These are phyloP conservation scores for Drosophila pegasa DNA, from an alignment of 2,888 invertebrate genomes.

Conservation along the genomic window DNA sequence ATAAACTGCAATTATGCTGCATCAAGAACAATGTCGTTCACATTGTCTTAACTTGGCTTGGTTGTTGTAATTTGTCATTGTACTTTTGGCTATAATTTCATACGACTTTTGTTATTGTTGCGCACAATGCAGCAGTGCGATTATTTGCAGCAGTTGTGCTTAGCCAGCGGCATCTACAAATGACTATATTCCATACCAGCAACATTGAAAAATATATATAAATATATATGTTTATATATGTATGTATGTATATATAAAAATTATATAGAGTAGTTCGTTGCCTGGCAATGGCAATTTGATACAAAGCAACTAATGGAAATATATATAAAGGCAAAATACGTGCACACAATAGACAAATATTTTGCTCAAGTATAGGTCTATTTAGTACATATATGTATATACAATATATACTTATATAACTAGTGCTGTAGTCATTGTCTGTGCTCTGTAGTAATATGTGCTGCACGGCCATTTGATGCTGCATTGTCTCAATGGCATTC, in stretches of 20 bases:
- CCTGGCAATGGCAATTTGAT: slow-evolving; percentile 60
- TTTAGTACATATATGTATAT: neutral
- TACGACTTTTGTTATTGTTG: slow-evolving; percentile 11
- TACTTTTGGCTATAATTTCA: slow-evolving; percentile 48
- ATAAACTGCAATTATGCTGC: neutral
- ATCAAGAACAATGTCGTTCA: neutral
- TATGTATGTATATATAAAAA: neutral
- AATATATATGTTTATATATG: neutral
- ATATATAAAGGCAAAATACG: slow-evolving; percentile 36
- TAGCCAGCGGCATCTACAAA: slow-evolving; percentile 35
- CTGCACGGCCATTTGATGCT: slow-evolving; percentile 61
- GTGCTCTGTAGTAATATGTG: slow-evolving; percentile 22
- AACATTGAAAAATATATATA: neutral
- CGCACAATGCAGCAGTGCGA: slow-evolving; percentile 39
- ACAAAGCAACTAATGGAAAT: slow-evolving; percentile 46
- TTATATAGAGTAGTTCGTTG: slow-evolving; percentile 31
- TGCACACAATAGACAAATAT: slow-evolving; percentile 60
- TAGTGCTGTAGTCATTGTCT: slow-evolving; percentile 14
- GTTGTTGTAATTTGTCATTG: slow-evolving; percentile 45
- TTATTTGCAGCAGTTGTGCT: slow-evolving; percentile 34
- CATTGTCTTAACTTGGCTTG: slow-evolving; percentile 1
- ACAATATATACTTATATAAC: slow-evolving; percentile 10
- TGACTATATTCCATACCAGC: slow-evolving; percentile 5
- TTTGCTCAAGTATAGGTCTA: slow-evolving; percentile 34
- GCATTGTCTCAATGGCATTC: slow-evolving; percentile 71